Percentiles rank a stretch among this genome's conserved stretches.
Evolutionary conservation across 2,113 vertebrate genomes (phyloP).

Genomic region (Trichomycterus rosablanca): DNA sequence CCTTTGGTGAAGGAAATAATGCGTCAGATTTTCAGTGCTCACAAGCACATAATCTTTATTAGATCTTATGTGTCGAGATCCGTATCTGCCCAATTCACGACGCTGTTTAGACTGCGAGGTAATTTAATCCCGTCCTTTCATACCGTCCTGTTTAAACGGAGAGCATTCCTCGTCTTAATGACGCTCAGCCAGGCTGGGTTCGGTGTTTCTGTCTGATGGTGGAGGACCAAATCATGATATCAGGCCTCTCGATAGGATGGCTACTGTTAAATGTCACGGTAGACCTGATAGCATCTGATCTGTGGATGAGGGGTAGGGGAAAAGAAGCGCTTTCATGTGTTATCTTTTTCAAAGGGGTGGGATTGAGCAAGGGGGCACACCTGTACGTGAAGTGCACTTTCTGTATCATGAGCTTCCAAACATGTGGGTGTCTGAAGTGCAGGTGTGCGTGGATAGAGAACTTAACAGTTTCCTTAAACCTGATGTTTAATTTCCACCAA

Average conservation of each 20-base stretch:
- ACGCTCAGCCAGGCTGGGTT: slow-evolving; percentile 13
- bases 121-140: slow-evolving; percentile 25
- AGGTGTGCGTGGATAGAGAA: slow-evolving; percentile 28
- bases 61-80: slow-evolving; percentile 22
- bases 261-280: slow-evolving; percentile 49
- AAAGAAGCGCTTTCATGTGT: slow-evolving; percentile 45
- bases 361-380: slow-evolving; percentile 30
- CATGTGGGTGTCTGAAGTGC: slow-evolving; percentile 36
- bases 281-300: slow-evolving; percentile 42
- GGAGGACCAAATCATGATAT: slow-evolving; percentile 42
- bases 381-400: slow-evolving; percentile 41
- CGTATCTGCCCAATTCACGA: slow-evolving; percentile 23
- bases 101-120: slow-evolving; percentile 26
- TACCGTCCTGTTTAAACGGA: slow-evolving; percentile 19
- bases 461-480: background rate
- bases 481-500: no score
- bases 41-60: slow-evolving; percentile 7
- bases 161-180: slow-evolving; percentile 33
- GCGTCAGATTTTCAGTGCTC: background rate
- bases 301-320: slow-evolving; percentile 25
- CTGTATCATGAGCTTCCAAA: slow-evolving; percentile 22
- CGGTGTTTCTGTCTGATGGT: slow-evolving; percentile 11
- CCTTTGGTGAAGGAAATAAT: background rate
- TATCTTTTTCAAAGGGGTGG: slow-evolving; percentile 31
- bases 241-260: slow-evolving; percentile 26